Conservation (phyloP, 2,888 invertebrate genomes). For the Papilio demoleus region DNA sequence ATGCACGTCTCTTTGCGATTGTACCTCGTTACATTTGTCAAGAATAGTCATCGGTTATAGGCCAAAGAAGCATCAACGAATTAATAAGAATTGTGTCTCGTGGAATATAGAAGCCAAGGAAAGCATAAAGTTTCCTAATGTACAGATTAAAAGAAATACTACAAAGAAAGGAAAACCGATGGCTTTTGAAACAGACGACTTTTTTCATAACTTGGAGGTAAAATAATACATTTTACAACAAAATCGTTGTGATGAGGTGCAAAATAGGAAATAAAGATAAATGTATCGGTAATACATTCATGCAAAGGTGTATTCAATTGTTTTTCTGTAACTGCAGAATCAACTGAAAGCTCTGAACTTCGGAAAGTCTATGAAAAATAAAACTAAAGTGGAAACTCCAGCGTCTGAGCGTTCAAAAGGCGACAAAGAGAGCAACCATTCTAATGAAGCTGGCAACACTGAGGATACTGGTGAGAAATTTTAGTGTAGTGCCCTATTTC, state of each 20-base stretch:
- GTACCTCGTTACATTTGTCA: slow-evolving; percentile 68
- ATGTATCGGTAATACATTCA: background rate
- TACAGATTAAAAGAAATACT: slow-evolving; percentile 58
- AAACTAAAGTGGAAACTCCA: slow-evolving; percentile 61
- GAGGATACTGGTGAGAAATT: slow-evolving; percentile 62
- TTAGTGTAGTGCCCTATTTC: no score
- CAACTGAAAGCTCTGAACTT: slow-evolving; percentile 75
- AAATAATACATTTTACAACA: background rate
- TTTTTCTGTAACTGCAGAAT: slow-evolving; percentile 59
- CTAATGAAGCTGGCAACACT: slow-evolving; percentile 53
- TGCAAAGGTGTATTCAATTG: background rate
- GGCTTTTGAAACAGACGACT: slow-evolving; percentile 64
- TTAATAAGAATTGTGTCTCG: slow-evolving; percentile 55
- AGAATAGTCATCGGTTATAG: slow-evolving; percentile 68
- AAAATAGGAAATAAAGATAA: background rate
- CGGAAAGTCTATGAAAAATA: slow-evolving; percentile 63
- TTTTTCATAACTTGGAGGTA: slow-evolving; percentile 78
- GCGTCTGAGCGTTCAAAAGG: slow-evolving; percentile 66
- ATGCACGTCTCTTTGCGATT: slow-evolving; percentile 61
- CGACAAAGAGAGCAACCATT: slow-evolving; percentile 64
- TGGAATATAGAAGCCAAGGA: slow-evolving; percentile 62
- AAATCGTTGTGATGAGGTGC: background rate
- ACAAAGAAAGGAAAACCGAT: slow-evolving; percentile 57
- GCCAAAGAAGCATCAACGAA: slow-evolving; percentile 66
- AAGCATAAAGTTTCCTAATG: slow-evolving; percentile 65